Base-by-base conservation (phyloP, 2,888 invertebrate species). In the Dynastes grantii region DNA sequence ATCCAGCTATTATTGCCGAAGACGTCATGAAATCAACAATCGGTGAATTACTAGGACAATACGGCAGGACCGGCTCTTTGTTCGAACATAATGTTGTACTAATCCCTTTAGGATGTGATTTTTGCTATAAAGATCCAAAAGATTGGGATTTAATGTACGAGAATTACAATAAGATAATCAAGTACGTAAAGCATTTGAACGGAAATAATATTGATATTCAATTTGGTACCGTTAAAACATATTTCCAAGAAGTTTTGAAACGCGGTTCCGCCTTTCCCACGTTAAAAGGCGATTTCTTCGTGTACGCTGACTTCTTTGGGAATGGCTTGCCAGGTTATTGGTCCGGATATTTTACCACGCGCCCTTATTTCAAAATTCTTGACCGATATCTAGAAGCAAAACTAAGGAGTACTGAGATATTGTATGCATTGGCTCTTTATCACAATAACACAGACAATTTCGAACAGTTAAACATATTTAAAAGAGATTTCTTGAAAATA, bases 251-350 rank as follows among this genome's bases (percentile, higher is more conserved):
- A 40, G 22, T 76, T 0, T 6, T 55, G 13, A 53, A 53, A n/a
- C 65, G 76, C 5, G 32, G 67, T 32, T 40, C 37, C 53, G 58
- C 37, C 27, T 68, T 58, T 45, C 76, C 76, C 22, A 65, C 32
- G 3, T 40, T 76, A 68, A 76, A 76, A 37, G 76, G 76, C 4
- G 76, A 76, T 16, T 76, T 76, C 32, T 76, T 76, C 55, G 67
- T 67, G 9, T 76, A 76, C 67, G 76, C 76, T 9, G 76, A 76
- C 67, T 9, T 22, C 5, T 67, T 55, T 37, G 49, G 4, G 9
- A 22, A n/a, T 6, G 29, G 11, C 29, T n/a, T 22, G n/a, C 68
- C 76, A 13, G 51, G 37, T 22, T 76, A 76, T 67, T 76, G 76
- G 76, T 67, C 76, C 13, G 76, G 76, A 0, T 76, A 40, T 68